A percentile compares a stretch with the other conserved stretches of the same genome.
These are phyloP conservation scores for Drosophila ohnishii DNA, from an alignment of 1,140 invertebrate species.

Conservation along the genomic window DNA sequence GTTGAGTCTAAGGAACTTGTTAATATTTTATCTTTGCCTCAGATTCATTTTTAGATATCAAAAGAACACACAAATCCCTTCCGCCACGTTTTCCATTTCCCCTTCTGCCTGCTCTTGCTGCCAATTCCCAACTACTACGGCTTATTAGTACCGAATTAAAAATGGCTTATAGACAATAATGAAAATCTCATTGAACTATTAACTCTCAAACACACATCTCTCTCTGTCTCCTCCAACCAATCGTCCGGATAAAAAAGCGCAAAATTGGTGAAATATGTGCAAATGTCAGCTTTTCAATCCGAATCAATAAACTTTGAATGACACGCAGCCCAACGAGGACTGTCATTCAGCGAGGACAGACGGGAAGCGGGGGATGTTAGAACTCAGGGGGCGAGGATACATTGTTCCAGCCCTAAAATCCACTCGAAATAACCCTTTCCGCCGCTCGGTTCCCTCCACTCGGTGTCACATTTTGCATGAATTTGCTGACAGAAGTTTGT, in stretches of 20 bases:
- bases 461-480: slow-evolving; percentile 71
- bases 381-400: slow-evolving; percentile 10
- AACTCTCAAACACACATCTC: slow-evolving; percentile 6
- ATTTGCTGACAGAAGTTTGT: slow-evolving; percentile 72
- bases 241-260: slow-evolving; percentile 34
- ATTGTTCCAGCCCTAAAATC: slow-evolving; percentile 40
- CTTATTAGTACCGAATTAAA: slow-evolving; percentile 9
- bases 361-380: not conserved
- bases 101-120: not conserved
- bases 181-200: slow-evolving; percentile 29
- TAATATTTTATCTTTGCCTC: not conserved
- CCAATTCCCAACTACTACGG: slow-evolving; percentile 2
- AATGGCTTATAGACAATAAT: slow-evolving; percentile 19
- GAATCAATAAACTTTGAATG: slow-evolving; percentile 69
- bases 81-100: too few species aligned
- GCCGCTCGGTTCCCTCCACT: not conserved
- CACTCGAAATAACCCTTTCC: slow-evolving; percentile 32
- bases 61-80: not conserved
- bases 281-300: slow-evolving; percentile 56
- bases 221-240: not conserved
- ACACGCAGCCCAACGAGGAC: slow-evolving; percentile 24
- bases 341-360: not conserved
- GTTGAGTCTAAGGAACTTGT: not conserved
- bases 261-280: slow-evolving; percentile 43
- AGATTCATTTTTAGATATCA: not conserved